Evolutionary conservation across 2,888 invertebrate genomes (phyloP).

Genomic region (Perdita meconis): DNA sequence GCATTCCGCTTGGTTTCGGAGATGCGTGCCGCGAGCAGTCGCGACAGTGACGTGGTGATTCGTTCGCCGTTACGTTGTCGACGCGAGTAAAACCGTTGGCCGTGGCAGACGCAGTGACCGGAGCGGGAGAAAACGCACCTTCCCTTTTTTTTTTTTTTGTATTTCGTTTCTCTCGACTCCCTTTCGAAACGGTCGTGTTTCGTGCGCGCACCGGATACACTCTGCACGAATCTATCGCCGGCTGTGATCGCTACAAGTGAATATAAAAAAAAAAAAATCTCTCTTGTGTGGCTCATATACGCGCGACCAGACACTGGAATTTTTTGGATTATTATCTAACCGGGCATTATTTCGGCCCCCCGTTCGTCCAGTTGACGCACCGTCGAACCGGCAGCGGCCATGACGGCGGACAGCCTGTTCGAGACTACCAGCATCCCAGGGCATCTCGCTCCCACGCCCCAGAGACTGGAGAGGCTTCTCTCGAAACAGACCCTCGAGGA

Average conservation of each 20-base stretch:
- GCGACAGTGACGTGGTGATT: slow-evolving; percentile 74
- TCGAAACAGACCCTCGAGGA: slow-evolving; percentile 83
- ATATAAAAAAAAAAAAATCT: background rate
- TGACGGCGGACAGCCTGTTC: slow-evolving; percentile 83
- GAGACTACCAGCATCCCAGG: slow-evolving; percentile 84
- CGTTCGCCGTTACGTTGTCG: slow-evolving; percentile 59
- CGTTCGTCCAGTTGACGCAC: slow-evolving; percentile 48
- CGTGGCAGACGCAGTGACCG: slow-evolving; percentile 50
- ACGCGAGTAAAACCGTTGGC: slow-evolving; percentile 36
- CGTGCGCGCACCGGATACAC: slow-evolving; percentile 30
- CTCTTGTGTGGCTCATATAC: slow-evolving; percentile 30
- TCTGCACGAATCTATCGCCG: background rate
- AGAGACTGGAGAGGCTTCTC: slow-evolving; percentile 83
- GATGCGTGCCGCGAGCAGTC: slow-evolving; percentile 52
- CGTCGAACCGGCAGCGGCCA: slow-evolving; percentile 68
- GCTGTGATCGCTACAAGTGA: slow-evolving; percentile 46
- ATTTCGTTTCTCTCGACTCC: background rate
- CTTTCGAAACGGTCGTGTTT: slow-evolving; percentile 22
- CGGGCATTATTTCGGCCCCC: slow-evolving; percentile 13
- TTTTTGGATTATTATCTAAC: slow-evolving; percentile 35
- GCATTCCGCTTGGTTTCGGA: slow-evolving; percentile 18
- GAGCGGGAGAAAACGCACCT: slow-evolving; percentile 23
- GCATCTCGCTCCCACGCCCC: slow-evolving; percentile 83
- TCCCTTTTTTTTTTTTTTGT: slow-evolving; percentile 21
- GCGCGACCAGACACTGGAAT: slow-evolving; percentile 17